Conservation (phyloP, 1,140 invertebrate species). For the Artemia franciscana region DNA sequence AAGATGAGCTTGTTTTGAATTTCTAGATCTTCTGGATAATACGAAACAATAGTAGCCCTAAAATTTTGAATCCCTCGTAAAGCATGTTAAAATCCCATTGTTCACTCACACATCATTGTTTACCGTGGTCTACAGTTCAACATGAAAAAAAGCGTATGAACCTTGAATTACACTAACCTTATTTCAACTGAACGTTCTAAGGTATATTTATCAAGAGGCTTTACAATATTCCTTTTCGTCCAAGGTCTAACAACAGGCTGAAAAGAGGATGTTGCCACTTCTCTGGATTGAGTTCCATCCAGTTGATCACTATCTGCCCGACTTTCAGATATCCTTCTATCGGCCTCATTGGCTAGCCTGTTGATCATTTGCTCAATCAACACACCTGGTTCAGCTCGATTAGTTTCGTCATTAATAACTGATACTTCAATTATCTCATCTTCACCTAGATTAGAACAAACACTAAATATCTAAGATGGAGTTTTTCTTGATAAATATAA, state of each 20-base stretch:
- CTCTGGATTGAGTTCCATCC: neutral
- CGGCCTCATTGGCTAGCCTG: constrained; percentile 29
- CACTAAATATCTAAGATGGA: no score
- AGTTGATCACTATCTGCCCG: neutral
- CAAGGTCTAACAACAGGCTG: neutral
- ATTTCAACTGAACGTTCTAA: neutral
- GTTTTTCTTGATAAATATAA: no score
- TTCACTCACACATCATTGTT: no score
- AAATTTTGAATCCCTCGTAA: no score
- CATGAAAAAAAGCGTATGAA: neutral
- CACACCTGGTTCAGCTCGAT: constrained; percentile 25
- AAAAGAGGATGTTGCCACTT: neutral
- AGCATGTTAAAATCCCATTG: no score
- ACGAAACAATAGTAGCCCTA: no score
- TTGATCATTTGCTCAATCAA: constrained; percentile 49
- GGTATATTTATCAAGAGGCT: neutral
- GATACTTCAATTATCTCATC: neutral
- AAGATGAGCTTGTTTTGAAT: no score
- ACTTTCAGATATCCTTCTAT: neutral
- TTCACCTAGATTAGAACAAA: neutral
- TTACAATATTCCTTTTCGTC: neutral
- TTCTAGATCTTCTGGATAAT: no score
- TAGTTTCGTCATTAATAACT: neutral
- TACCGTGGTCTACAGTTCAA: no score
- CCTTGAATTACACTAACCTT: neutral